Evolutionary conservation across 2,888 invertebrate species (phyloP).

Genomic region (Sinotaia quadrata): DNA sequence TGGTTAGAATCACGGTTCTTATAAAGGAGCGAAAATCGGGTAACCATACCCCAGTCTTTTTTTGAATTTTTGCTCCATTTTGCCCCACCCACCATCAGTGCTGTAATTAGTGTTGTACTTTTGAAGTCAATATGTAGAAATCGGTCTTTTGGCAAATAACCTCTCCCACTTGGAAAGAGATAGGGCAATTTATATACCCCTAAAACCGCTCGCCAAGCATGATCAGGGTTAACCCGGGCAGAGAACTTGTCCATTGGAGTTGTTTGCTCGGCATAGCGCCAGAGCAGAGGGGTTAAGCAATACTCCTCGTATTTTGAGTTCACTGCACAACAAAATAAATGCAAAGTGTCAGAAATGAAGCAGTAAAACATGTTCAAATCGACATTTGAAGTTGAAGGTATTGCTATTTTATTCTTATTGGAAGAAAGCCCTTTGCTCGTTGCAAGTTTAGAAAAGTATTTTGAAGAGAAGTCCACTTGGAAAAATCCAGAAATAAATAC

Average conservation of each 20-base stretch:
- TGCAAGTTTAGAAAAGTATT: too few relatives aligned
- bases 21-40: constrained; percentile 33
- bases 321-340: too few relatives aligned
- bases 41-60: constrained; percentile 34
- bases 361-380: too few relatives aligned
- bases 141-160: not conserved
- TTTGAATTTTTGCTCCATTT: constrained; percentile 21
- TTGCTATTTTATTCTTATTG: too few relatives aligned
- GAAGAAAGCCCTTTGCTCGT: too few relatives aligned
- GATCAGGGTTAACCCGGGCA: constrained; percentile 26
- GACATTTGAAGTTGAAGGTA: too few relatives aligned
- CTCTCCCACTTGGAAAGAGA: constrained; percentile 18
- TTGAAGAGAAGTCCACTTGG: too few relatives aligned
- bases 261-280: constrained; percentile 28
- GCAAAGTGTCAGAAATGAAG: too few relatives aligned
- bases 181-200: constrained; percentile 18
- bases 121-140: constrained; percentile 22
- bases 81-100: constrained; percentile 16
- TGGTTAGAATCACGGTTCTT: constrained; percentile 14
- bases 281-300: constrained; percentile 17
- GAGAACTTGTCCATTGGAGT: constrained; percentile 32
- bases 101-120: constrained; percentile 8
- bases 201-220: constrained; percentile 39
- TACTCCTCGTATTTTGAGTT: too few relatives aligned
- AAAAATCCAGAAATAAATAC: too few relatives aligned